Conservation (phyloP, 2,888 invertebrate species). For the Hipparchia sbordonii region DNA sequence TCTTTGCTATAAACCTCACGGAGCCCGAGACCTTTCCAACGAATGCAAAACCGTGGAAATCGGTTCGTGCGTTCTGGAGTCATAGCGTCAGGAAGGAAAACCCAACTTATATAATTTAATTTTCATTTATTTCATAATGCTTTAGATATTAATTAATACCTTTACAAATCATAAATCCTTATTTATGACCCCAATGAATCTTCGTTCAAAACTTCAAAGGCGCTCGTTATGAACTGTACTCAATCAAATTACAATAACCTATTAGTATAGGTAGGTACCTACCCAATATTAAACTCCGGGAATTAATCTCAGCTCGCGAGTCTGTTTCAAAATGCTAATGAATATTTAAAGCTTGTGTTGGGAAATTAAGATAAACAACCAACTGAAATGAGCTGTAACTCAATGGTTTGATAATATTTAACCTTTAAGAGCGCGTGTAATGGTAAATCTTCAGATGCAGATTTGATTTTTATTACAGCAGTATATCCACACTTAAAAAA, state of each 20-base stretch:
- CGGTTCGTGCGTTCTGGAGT: too few relatives aligned
- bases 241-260: neutral
- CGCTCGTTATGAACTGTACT: neutral
- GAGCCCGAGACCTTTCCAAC: too few relatives aligned
- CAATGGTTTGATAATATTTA: neutral
- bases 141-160: too few relatives aligned
- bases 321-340: neutral
- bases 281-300: neutral
- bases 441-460: too few relatives aligned
- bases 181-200: neutral
- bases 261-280: too few relatives aligned
- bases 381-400: neutral
- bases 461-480: too few relatives aligned
- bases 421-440: neutral
- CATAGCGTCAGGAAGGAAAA: too few relatives aligned
- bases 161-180: too few relatives aligned
- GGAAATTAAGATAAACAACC: neutral
- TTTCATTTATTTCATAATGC: neutral
- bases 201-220: neutral
- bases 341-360: neutral
- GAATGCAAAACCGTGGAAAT: too few relatives aligned
- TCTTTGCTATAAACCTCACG: too few relatives aligned
- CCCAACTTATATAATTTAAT: neutral
- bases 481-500: too few relatives aligned
- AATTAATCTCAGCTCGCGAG: neutral